These are phyloP conservation scores for Aethes cnicana DNA, from an alignment of 2,888 invertebrate species.

Conservation along the genomic window DNA sequence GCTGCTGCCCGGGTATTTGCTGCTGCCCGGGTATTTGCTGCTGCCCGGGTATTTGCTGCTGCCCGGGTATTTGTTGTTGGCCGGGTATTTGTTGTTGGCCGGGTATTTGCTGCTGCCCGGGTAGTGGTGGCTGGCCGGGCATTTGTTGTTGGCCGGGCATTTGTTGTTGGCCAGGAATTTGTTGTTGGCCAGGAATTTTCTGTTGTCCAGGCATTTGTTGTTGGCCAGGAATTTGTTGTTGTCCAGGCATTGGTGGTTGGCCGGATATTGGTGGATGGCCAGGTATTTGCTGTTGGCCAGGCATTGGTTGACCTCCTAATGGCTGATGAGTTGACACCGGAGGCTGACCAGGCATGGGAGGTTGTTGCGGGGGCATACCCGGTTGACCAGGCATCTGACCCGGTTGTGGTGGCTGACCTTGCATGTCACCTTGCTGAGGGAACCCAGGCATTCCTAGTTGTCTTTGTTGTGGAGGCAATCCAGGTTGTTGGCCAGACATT, in stretches of 20 bases:
- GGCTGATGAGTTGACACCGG: no score
- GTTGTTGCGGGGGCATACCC: constrained; percentile 42
- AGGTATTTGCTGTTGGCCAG: constrained; percentile 41
- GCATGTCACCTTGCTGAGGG: constrained; percentile 24
- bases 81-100: constrained; percentile 52
- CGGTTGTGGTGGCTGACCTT: constrained; percentile 33
- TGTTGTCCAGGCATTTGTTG: constrained; percentile 33
- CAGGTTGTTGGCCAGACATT: constrained; percentile 36
- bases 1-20: constrained; percentile 25
- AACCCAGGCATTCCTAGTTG: constrained; percentile 32
- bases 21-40: constrained; percentile 40
- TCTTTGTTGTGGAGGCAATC: constrained; percentile 35
- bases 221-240: constrained; percentile 40
- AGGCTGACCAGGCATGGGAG: constrained; percentile 41
- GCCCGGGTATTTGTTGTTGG: constrained; percentile 32
- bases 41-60: constrained; percentile 43
- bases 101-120: constrained; percentile 38
- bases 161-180: constrained; percentile 40
- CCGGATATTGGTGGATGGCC: constrained; percentile 39
- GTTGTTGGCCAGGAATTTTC: constrained; percentile 36
- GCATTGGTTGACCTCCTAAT: constrained; percentile 39
- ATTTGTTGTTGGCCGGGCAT: constrained; percentile 41
- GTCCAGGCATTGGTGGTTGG: constrained; percentile 39
- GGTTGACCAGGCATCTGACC: constrained; percentile 41
- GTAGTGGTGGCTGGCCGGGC: constrained; percentile 33